A percentile compares a stretch with the other conserved stretches of the same genome.
phyloP scores from a whole-genome alignment of 2,797 vertebrate genomes.

The Lepidocolaptes lacrymiger region DNA sequence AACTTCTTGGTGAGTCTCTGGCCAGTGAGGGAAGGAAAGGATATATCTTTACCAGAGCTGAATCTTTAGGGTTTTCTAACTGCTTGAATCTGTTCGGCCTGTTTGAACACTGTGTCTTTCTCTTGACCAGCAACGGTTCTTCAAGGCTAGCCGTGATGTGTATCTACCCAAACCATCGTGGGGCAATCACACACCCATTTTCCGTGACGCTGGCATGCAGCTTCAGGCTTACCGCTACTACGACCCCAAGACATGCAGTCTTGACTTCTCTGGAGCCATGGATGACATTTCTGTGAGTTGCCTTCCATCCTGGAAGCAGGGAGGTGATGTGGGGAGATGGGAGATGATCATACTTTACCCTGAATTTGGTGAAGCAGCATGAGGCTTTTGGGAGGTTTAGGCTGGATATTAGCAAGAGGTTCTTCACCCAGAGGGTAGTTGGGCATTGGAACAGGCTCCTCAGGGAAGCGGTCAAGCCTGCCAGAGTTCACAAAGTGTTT shows the following conservation, averaged over 20 bases:
- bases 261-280: constrained; percentile 91
- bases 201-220: constrained; percentile 94
- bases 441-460: background rate
- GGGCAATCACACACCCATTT: constrained; percentile 99
- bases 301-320: background rate
- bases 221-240: constrained; percentile 94
- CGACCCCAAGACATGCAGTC: constrained; percentile 93
- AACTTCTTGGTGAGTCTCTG: constrained; percentile 88
- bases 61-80: background rate
- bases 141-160: constrained; percentile 85
- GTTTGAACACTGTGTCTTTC: background rate
- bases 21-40: background rate
- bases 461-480: background rate
- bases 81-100: background rate
- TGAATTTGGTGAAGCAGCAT: fast-evolving
- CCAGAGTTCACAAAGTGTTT: background rate
- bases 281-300: constrained; percentile 94
- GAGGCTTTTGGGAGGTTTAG: background rate
- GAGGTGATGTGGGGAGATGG: background rate
- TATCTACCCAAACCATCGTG: constrained; percentile 96
- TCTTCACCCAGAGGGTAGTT: background rate
- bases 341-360: background rate
- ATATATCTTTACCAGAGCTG: background rate
- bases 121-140: constrained; percentile 88
- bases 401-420: background rate